phyloP scores from a whole-genome alignment of 23 tunicate species.

The Diplosoma virens region DNA sequence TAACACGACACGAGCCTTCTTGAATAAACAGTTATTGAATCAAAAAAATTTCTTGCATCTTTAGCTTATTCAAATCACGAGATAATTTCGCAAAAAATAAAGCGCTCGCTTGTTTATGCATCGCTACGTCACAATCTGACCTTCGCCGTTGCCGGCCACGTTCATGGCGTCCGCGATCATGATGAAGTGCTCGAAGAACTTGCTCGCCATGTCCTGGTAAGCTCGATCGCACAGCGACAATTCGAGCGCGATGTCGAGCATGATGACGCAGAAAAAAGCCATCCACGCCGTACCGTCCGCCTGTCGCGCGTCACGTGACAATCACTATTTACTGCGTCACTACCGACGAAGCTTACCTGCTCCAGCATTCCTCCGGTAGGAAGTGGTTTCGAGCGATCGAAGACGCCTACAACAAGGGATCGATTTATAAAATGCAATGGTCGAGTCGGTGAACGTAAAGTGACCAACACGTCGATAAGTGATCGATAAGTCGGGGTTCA shows the following conservation, averaged over 20 bases:
- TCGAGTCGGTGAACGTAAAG: too few species aligned
- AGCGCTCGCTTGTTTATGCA: too few species aligned
- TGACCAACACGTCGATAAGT: too few species aligned
- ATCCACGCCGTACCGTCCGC: slow-evolving; percentile 98
- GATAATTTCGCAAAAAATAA: too few species aligned
- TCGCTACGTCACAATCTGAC: too few species aligned
- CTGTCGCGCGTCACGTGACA: slow-evolving; percentile 11
- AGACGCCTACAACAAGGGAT: slow-evolving; percentile 72
- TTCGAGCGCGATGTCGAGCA: slow-evolving; percentile 89
- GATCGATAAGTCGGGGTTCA: too few species aligned
- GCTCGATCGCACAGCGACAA: slow-evolving; percentile 64
- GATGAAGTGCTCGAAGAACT: slow-evolving; percentile 92
- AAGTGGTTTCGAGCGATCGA: slow-evolving; percentile 88
- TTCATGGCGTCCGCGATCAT: slow-evolving; percentile 94
- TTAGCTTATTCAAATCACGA: too few species aligned
- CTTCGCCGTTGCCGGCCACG: slow-evolving; percentile 87
- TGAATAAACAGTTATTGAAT: too few species aligned
- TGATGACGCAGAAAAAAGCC: slow-evolving; percentile 90
- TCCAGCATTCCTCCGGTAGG: slow-evolving; percentile 86
- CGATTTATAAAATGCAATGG: too few species aligned
- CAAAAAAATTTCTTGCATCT: too few species aligned
- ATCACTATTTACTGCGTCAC: neutral
- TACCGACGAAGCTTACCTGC: slow-evolving; percentile 54
- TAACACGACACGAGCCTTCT: too few species aligned
- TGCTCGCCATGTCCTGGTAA: slow-evolving; percentile 97